Percentiles rank a stretch among this genome's conserved stretches.
Evolutionary conservation across 2,797 vertebrate genomes (phyloP).

Genomic region (Iguana delicatissima): DNA sequence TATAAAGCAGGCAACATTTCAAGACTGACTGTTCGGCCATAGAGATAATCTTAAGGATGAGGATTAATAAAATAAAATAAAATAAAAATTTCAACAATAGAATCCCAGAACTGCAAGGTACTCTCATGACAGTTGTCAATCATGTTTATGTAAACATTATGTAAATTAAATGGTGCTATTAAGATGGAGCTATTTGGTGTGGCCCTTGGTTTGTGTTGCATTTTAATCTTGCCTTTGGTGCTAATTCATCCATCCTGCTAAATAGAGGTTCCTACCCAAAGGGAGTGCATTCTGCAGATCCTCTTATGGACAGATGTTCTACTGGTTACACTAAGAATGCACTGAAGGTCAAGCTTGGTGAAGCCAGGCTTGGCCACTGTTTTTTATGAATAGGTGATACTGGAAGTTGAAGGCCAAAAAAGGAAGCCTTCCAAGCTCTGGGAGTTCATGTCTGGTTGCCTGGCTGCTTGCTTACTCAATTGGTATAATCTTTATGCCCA

Average conservation of each 20-base stretch:
- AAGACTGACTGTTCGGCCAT: constrained; percentile 66
- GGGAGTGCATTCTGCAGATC: neutral
- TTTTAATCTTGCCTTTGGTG: neutral
- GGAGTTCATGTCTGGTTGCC: neutral
- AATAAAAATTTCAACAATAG: neutral
- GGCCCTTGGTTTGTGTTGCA: constrained; percentile 6
- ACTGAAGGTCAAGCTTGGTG: neutral
- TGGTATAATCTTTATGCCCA: neutral
- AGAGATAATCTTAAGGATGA: constrained; percentile 59
- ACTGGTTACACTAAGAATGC: neutral
- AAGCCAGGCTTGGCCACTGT: neutral
- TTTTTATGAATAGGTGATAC: no score
- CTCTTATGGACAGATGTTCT: neutral
- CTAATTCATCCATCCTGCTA: neutral
- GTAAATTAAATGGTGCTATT: constrained; percentile 20
- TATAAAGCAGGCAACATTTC: constrained; percentile 15
- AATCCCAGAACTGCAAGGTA: neutral
- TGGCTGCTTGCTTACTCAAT: neutral
- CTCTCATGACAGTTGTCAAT: constrained; percentile 10
- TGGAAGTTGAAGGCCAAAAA: no score
- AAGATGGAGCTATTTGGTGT: constrained; percentile 7
- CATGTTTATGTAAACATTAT: constrained; percentile 31
- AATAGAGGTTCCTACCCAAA: neutral
- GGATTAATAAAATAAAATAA: constrained; percentile 18
- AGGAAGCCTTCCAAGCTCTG: no score